Base-by-base conservation (phyloP, 2,888 invertebrate genomes). In the Drosophila mimica region DNA sequence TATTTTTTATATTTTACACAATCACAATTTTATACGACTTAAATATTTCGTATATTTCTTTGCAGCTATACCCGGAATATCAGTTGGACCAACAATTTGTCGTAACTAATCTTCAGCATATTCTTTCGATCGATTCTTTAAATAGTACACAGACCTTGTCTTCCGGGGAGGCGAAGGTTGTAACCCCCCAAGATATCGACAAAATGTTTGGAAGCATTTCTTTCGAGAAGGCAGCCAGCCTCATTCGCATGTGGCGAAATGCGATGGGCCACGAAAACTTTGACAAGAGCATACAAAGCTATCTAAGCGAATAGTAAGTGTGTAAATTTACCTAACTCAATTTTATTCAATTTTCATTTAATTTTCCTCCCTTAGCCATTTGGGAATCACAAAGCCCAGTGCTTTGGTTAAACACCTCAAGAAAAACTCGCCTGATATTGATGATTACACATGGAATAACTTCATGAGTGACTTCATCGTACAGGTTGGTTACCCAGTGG, bases 51-150 rank as follows among this genome's bases (percentile, higher is more conserved):
- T 2, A 9, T 3, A 33, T 15, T 20, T 62, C 28, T 1, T 92
- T 94, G 13, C 68, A 96, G 96, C 94, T 95, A 9, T 95, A 95
- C 82, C 93, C 94, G 0, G 92, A 94, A 6, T 96, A 96, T 95
- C 95, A 95, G 53, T 91, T 96, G 58, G 94, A 94, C 57, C 94
- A 95, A 13, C 96, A 96, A 81, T 97, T 96, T 85, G 94, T 96
- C 1, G 93, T 94, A 0, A 95, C 95, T 51, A 95, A 96, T 88
- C 83, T 96, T 0, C 97, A 97, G 75, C 92, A 93, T 0, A 94
- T 95, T 15, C 93, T 96, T 17, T 93, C 93, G 0, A 88, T 86
- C 13, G 97, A 97, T 86, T 94, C 95, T 17, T 86, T 93, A 0
- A 91, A 92, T 46, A 92, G 93, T 8, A 94, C 95, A 0, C 95